phyloP scores from a whole-genome alignment of 2,888 invertebrate species.

The Brachypalpus laphriformis region DNA sequence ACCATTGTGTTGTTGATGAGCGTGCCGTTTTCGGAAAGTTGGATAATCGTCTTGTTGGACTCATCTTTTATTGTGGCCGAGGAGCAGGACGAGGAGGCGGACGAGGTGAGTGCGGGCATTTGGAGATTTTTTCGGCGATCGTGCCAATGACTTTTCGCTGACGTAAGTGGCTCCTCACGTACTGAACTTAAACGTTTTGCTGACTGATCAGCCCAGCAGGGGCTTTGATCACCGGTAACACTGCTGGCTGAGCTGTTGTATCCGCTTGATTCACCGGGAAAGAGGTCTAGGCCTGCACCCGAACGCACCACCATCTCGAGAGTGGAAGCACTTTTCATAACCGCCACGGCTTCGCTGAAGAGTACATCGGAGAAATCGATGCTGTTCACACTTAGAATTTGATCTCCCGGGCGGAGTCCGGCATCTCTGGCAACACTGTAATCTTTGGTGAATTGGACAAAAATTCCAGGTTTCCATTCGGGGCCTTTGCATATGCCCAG shows the following conservation, averaged over 20 bases:
- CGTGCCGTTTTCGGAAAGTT: constrained; percentile 88
- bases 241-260: constrained; percentile 94
- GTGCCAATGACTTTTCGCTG: constrained; percentile 56
- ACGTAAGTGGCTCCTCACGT: constrained; percentile 86
- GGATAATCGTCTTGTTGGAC: constrained; percentile 88
- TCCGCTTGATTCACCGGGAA: constrained; percentile 92
- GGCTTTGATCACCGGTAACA: constrained; percentile 89
- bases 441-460: constrained; percentile 94
- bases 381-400: constrained; percentile 95
- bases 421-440: constrained; percentile 94
- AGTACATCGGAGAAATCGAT: constrained; percentile 89
- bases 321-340: constrained; percentile 90
- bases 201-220: constrained; percentile 86
- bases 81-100: constrained; percentile 71
- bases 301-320: constrained; percentile 90
- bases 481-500: constrained; percentile 95
- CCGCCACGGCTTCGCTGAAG: constrained; percentile 92
- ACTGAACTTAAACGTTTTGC: constrained; percentile 88
- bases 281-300: constrained; percentile 90
- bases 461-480: constrained; percentile 93
- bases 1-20: constrained; percentile 87
- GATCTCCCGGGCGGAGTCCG: constrained; percentile 94
- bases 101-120: constrained; percentile 47
- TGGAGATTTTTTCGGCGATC: constrained; percentile 42
- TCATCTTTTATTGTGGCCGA: constrained; percentile 75